A percentile compares a stretch with the other conserved stretches of the same genome.
phyloP scores from a whole-genome alignment of 2,797 vertebrate genomes.

The Setipinna tenuifilis region DNA sequence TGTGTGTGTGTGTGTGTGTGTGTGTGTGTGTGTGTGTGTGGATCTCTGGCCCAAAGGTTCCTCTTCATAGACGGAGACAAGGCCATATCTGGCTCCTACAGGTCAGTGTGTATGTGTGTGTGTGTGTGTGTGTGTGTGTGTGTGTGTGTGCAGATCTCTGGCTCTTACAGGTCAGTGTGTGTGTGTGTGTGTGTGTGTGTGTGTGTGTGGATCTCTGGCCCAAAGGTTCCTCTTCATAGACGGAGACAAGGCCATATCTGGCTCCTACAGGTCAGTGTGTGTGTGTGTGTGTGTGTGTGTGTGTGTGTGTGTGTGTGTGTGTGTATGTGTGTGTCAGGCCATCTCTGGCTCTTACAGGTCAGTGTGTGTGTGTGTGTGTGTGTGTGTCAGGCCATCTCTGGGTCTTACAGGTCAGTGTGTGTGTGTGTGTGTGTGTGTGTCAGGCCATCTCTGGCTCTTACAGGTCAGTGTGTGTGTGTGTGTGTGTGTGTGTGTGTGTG shows the following conservation, averaged over 20 bases:
- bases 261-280: background rate
- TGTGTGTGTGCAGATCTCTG: conserved; percentile 89
- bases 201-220: conserved; percentile 29
- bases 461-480: no score
- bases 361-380: conserved; percentile 53
- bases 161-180: conserved; percentile 86
- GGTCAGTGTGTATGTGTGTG: no score
- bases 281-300: no score
- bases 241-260: no score
- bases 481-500: no score
- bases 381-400: background rate
- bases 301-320: conserved; percentile 61
- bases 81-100: background rate
- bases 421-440: no score
- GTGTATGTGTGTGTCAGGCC: no score
- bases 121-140: conserved; percentile 57
- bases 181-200: conserved; percentile 52
- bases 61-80: conserved; percentile 63
- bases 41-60: conserved; percentile 90
- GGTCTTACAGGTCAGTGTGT: background rate
- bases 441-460: background rate
- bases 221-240: no score
- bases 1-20: background rate
- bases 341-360: conserved; percentile 93
- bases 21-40: conserved; percentile 67